A percentile compares a stretch with the other conserved stretches of the same genome.
These are phyloP conservation scores for Patella caerulea DNA, from an alignment of 2,888 invertebrate species.

Conservation along the genomic window DNA sequence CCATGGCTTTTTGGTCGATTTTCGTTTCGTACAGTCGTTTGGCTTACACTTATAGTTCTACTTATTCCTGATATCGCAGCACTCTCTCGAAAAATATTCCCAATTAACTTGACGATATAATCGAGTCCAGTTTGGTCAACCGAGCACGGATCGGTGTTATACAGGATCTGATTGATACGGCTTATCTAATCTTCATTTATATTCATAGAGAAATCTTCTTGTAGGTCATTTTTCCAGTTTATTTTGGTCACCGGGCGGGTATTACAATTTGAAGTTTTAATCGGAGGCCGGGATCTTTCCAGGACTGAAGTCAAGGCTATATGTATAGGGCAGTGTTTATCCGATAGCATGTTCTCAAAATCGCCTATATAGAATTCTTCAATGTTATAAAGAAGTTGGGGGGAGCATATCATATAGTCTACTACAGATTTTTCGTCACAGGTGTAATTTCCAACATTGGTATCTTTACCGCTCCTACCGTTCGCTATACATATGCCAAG, in stretches of 20 bases:
- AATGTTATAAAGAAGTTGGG: neutral
- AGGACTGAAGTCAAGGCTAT: neutral
- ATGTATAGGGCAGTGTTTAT: neutral
- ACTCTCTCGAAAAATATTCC: neutral
- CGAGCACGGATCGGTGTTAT: neutral
- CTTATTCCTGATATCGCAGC: neutral
- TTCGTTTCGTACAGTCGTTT: neutral
- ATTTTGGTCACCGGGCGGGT: neutral
- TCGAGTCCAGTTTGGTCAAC: neutral
- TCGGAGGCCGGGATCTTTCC: neutral
- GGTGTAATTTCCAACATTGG: neutral
- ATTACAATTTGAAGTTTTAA: neutral
- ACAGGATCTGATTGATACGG: neutral
- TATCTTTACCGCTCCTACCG: neutral
- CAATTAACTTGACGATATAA: neutral
- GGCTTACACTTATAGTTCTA: neutral
- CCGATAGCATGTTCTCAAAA: neutral
- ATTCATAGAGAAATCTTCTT: neutral
- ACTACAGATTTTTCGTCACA: slow-evolving; percentile 3
- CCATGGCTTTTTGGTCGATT: neutral
- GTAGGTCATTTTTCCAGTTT: neutral
- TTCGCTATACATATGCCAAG: neutral
- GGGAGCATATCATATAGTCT: neutral
- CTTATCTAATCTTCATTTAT: neutral
- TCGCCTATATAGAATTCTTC: neutral